These are phyloP conservation scores for Cathartes aura DNA, from an alignment of 2,113 vertebrate genomes.

Conservation along the genomic window DNA sequence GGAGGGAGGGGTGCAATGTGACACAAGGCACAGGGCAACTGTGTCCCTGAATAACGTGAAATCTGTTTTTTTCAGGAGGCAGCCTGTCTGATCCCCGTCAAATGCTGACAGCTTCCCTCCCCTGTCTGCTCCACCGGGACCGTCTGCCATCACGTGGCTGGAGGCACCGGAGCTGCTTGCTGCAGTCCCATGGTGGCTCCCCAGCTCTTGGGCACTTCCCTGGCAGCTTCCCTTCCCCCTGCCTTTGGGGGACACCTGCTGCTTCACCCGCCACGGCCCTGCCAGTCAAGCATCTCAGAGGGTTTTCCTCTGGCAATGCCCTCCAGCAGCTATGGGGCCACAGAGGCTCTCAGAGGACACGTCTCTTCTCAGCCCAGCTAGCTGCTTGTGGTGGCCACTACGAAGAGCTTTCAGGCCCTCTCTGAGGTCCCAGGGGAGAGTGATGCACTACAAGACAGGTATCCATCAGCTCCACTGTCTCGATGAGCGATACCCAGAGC, in stretches of 20 bases:
- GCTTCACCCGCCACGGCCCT: fast-evolving
- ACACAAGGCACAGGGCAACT: not conserved
- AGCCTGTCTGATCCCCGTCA: not conserved
- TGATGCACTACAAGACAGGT: not conserved
- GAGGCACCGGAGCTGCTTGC: not conserved
- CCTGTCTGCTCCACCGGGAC: not conserved
- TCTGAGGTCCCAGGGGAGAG: not conserved
- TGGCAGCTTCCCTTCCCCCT: not conserved
- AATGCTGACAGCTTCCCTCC: not conserved
- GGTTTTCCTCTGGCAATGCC: fast-evolving
- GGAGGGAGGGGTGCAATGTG: not conserved
- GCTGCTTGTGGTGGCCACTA: not conserved
- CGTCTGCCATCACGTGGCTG: not conserved
- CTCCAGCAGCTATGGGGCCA: not conserved
- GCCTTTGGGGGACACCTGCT: not conserved
- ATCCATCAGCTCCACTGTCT: not conserved
- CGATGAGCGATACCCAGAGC: fast-evolving
- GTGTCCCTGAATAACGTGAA: not conserved
- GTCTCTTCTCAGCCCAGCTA: not conserved
- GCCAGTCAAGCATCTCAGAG: fast-evolving
- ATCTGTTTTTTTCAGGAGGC: not conserved
- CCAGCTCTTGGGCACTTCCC: fast-evolving
- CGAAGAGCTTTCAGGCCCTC: not conserved
- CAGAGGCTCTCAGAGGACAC: not conserved
- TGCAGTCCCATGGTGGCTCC: not conserved